Evolutionary conservation across 1,140 invertebrate genomes (phyloP).

Genomic region (Nymphalis io): DNA sequence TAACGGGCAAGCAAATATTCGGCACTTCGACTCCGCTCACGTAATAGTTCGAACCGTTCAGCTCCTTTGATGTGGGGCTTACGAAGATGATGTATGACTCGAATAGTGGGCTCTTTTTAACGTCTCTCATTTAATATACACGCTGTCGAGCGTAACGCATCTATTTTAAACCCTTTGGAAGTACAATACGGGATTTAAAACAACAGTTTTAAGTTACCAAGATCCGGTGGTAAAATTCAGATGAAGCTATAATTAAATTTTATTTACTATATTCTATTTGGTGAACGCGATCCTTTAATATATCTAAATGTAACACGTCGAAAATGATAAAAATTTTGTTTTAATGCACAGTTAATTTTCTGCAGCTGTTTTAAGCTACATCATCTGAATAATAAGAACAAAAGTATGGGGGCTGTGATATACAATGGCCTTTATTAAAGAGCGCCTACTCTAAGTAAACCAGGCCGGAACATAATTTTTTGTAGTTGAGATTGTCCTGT

Average conservation of each 20-base stretch:
- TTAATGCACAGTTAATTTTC: conserved; percentile 30
- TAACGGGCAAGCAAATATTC: conserved; percentile 55
- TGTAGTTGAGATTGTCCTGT: conserved; percentile 39
- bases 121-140: conserved; percentile 21
- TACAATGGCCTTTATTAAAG: conserved; percentile 42
- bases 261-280: background rate
- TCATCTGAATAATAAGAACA: conserved; percentile 40
- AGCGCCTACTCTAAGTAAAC: conserved; percentile 38
- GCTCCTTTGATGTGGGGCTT: conserved; percentile 56
- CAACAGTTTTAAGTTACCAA: conserved; percentile 48
- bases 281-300: background rate
- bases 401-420: conserved; percentile 38
- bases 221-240: conserved; percentile 49
- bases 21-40: conserved; percentile 22
- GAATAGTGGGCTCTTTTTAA: conserved; percentile 27
- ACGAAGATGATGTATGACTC: conserved; percentile 55
- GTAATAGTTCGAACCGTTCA: conserved; percentile 22
- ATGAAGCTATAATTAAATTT: conserved; percentile 10
- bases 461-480: conserved; percentile 39
- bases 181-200: conserved; percentile 39
- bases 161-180: conserved; percentile 42
- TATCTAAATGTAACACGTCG: background rate
- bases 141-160: conserved; percentile 21
- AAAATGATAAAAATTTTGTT: conserved; percentile 11
- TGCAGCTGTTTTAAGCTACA: conserved; percentile 36